These are phyloP conservation scores for Falco rusticolus DNA, from an alignment of 2,797 vertebrate species.

Conservation along the genomic window DNA sequence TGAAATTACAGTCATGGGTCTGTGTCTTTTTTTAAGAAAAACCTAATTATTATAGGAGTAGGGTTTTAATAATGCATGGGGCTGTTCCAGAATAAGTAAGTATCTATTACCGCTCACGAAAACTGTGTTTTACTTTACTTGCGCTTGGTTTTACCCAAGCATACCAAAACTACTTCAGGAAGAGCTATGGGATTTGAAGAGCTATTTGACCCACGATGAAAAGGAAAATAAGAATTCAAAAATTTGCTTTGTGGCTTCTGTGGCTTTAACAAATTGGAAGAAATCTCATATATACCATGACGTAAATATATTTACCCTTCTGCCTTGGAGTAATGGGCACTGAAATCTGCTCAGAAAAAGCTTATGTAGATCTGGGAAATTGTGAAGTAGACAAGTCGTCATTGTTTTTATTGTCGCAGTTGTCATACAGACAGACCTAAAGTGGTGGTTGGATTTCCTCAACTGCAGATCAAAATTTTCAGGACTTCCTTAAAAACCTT, in stretches of 20 bases:
- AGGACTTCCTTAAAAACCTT: background rate
- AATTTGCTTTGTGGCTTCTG: conserved; percentile 18
- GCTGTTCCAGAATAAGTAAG: conserved; percentile 28
- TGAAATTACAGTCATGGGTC: background rate
- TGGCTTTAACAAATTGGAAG: background rate
- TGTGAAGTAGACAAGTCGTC: background rate
- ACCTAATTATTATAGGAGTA: background rate
- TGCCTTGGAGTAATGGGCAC: background rate
- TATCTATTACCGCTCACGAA: background rate
- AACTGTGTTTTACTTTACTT: background rate
- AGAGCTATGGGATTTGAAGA: background rate
- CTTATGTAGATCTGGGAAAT: background rate
- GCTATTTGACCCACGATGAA: background rate
- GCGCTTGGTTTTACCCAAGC: background rate
- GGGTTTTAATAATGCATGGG: conserved; percentile 38
- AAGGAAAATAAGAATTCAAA: conserved; percentile 7
- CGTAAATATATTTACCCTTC: conserved; percentile 5
- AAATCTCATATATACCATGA: background rate
- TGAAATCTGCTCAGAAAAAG: background rate
- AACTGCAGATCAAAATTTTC: background rate
- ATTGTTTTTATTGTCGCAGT: background rate
- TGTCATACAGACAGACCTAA: background rate
- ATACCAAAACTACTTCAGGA: background rate
- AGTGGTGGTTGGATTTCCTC: background rate
- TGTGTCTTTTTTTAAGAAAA: background rate